Evolutionary conservation across 1,140 invertebrate genomes (phyloP).

Genomic region (Argopecten irradians): DNA sequence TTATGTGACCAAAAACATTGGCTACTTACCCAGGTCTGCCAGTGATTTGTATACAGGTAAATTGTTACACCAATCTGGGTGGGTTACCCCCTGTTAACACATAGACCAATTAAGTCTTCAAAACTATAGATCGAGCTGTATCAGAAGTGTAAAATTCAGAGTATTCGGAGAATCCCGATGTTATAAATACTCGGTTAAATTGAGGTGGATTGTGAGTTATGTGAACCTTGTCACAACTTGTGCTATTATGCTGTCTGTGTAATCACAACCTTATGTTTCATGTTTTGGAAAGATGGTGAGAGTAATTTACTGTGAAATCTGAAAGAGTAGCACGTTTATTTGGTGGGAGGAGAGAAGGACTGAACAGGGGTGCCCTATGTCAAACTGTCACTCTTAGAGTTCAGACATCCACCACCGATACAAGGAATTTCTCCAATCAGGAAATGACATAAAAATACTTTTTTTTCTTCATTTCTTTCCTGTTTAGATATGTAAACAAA

Average conservation of each 20-base stretch:
- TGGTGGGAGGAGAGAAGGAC: neutral
- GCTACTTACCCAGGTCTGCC: no score
- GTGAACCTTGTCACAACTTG: neutral
- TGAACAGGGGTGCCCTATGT: neutral
- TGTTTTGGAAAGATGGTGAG: neutral
- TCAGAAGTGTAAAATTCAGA: neutral
- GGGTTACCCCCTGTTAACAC: neutral
- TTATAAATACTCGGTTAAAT: neutral
- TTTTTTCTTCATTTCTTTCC: neutral
- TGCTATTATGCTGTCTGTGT: neutral
- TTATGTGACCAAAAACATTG: no score
- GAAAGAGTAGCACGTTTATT: neutral
- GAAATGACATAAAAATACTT: neutral
- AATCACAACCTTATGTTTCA: neutral
- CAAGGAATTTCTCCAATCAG: neutral
- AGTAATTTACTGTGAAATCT: constrained; percentile 22
- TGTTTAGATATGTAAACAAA: no score
- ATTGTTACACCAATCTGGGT: neutral
- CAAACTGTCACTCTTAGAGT: neutral
- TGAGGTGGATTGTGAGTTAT: constrained; percentile 16
- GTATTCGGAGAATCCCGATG: neutral
- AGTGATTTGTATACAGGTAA: no score
- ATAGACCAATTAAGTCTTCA: neutral
- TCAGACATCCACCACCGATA: neutral
- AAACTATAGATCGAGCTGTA: neutral